Conservation (phyloP, 2,888 invertebrate genomes). For the Geotrupes spiniger region DNA sequence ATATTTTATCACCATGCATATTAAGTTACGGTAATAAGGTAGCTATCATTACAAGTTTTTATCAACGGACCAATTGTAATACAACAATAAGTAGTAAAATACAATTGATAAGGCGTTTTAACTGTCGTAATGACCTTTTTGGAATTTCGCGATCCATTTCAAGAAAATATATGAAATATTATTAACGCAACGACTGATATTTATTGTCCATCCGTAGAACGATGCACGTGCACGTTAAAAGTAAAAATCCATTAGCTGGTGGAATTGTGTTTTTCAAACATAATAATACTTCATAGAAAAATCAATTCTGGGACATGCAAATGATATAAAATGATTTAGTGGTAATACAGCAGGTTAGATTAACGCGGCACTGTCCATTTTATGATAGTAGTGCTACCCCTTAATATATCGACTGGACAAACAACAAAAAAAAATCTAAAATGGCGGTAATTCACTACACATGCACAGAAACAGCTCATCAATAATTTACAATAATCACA, state of each 20-base stretch:
- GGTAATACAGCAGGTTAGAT: slow-evolving; percentile 16
- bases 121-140: no score
- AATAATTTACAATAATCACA: slow-evolving; percentile 40
- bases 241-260: slow-evolving; percentile 3
- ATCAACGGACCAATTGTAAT: slow-evolving; percentile 5
- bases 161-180: no score
- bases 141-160: no score
- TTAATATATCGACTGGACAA: slow-evolving; percentile 33
- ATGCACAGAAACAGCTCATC: slow-evolving; percentile 40
- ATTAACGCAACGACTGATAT: no score
- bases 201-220: no score
- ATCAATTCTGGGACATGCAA: slow-evolving; percentile 42
- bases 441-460: slow-evolving; percentile 40
- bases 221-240: not conserved
- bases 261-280: slow-evolving; percentile 16
- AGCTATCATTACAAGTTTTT: slow-evolving; percentile 3
- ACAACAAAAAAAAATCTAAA: slow-evolving; percentile 15
- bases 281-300: slow-evolving; percentile 37
- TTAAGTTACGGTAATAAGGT: not conserved
- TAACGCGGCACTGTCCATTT: slow-evolving; percentile 31
- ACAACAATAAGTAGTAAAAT: no score
- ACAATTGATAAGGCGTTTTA: no score
- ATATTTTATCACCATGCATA: no score
- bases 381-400: slow-evolving; percentile 34
- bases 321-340: slow-evolving; percentile 39